Evolutionary conservation across 1,140 invertebrate genomes (phyloP).

Genomic region (Chrysopa pallens): DNA sequence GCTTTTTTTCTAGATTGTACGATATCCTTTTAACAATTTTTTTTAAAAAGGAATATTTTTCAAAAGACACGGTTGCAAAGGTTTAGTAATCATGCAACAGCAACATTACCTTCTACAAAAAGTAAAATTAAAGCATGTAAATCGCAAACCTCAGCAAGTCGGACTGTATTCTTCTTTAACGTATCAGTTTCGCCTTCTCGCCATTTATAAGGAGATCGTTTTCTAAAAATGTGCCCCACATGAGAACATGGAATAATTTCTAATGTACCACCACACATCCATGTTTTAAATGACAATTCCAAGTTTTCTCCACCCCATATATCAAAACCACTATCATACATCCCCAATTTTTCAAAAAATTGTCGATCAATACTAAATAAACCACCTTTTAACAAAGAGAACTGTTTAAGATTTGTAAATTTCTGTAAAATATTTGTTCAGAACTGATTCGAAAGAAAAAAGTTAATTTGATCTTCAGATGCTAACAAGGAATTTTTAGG

Average conservation of each 20-base stretch:
- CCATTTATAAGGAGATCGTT: constrained; percentile 85
- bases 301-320: constrained; percentile 95
- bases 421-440: too few relatives aligned
- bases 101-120: too few relatives aligned
- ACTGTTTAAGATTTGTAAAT: too few relatives aligned
- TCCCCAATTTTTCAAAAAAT: constrained; percentile 82
- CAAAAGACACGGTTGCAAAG: too few relatives aligned
- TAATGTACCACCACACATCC: constrained; percentile 65
- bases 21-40: too few relatives aligned
- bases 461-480: too few relatives aligned
- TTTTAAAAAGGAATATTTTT: too few relatives aligned
- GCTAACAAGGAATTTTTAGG: too few relatives aligned
- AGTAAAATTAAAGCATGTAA: too few relatives aligned
- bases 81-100: too few relatives aligned
- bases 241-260: constrained; percentile 93
- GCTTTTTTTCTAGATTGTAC: too few relatives aligned
- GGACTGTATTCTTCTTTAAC: constrained; percentile 75
- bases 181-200: constrained; percentile 86
- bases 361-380: constrained; percentile 8
- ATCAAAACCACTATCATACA: constrained; percentile 94
- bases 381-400: constrained; percentile 14
- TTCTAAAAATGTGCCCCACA: constrained; percentile 94
- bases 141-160: constrained; percentile 51
- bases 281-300: constrained; percentile 83
- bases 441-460: too few relatives aligned